These are phyloP conservation scores for Dasypus novemcinctus DNA, from an alignment of 2,113 vertebrate genomes.

Conservation along the genomic window DNA sequence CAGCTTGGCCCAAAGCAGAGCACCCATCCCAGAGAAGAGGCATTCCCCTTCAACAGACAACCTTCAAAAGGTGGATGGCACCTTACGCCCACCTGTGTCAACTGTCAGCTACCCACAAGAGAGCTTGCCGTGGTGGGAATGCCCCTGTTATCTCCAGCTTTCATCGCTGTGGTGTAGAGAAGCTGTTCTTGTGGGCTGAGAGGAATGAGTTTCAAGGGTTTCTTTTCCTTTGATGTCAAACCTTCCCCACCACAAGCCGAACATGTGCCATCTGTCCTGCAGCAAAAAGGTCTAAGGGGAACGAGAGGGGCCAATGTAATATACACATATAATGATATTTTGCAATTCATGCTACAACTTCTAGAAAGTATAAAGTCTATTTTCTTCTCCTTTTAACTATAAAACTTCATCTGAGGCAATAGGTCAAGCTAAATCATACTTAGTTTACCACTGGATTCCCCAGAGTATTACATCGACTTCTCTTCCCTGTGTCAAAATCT, in stretches of 20 bases:
- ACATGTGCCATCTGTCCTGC: not conserved
- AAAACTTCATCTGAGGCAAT: not conserved
- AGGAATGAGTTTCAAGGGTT: not conserved
- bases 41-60: conserved; percentile 38
- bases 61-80: conserved; percentile 52
- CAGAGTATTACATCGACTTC: not conserved
- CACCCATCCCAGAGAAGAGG: not conserved
- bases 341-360: not conserved
- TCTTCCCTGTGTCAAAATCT: not conserved
- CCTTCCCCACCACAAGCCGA: accelerated
- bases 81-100: conserved; percentile 84
- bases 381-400: not conserved
- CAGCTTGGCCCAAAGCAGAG: not conserved
- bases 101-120: conserved; percentile 89
- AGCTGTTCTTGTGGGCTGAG: conserved; percentile 82
- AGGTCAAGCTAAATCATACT: not conserved
- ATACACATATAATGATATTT: not conserved
- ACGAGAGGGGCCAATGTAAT: not conserved
- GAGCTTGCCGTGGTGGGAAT: conserved; percentile 82
- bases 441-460: not conserved
- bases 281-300: not conserved
- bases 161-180: conserved; percentile 79
- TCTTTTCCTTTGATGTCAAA: not conserved
- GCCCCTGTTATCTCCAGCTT: conserved; percentile 81
- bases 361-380: not conserved